Conservation (phyloP, 2,888 invertebrate species). For the Eupithecia dodoneata region DNA sequence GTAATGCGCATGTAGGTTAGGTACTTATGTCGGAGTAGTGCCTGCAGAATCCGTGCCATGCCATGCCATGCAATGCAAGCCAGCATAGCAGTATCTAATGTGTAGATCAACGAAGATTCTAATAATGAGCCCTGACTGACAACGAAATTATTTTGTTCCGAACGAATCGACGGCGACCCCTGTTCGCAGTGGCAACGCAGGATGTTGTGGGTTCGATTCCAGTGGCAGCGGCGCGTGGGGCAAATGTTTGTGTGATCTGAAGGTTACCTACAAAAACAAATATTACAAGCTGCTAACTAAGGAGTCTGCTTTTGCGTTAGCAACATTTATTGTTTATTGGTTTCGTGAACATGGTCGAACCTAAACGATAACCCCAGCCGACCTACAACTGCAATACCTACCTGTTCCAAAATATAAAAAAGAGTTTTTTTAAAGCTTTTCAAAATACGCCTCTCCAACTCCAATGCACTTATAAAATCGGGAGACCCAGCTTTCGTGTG, state of each 20-base stretch:
- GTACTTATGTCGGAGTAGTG: constrained; percentile 27
- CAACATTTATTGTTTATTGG: too few species aligned
- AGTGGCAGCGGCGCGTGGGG: not conserved
- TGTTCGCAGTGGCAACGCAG: not conserved
- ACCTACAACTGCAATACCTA: too few species aligned
- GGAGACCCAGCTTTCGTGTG: too few species aligned
- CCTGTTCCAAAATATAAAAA: too few species aligned
- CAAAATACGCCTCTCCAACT: too few species aligned
- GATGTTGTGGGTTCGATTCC: not conserved
- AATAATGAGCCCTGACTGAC: not conserved
- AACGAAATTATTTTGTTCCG: not conserved
- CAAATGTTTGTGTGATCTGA: not conserved
- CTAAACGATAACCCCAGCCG: too few species aligned
- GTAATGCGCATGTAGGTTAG: constrained; percentile 65
- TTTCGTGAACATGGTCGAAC: too few species aligned
- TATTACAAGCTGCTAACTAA: too few species aligned
- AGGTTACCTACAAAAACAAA: not conserved
- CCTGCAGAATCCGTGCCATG: not conserved
- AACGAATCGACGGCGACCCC: too few species aligned
- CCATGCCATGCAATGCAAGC: not conserved
- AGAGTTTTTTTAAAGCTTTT: too few species aligned
- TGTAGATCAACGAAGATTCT: not conserved
- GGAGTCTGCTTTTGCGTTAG: too few species aligned
- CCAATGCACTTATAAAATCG: too few species aligned
- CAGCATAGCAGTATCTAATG: not conserved